Percentiles rank a stretch among this genome's conserved stretches.
Evolutionary conservation across 2,113 vertebrate genomes (phyloP).

Genomic region (Phasianus colchicus): DNA sequence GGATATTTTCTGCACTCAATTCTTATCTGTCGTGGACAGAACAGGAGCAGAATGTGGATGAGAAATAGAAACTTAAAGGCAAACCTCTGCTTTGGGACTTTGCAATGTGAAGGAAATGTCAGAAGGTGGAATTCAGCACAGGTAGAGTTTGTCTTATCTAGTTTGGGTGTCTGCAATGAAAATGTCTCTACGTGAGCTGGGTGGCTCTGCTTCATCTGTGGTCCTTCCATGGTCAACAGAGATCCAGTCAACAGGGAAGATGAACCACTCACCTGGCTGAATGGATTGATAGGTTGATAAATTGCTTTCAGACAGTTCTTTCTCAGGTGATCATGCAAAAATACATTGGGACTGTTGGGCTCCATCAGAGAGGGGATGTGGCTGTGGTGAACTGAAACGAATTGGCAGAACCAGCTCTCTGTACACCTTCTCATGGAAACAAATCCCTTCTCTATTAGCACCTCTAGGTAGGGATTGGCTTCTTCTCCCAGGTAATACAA

Average conservation of each 20-base stretch:
- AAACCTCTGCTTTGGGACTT: fast-evolving
- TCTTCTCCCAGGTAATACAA: too few relatives aligned
- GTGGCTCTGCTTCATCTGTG: neutral
- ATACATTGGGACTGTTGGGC: neutral
- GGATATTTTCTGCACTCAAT: neutral
- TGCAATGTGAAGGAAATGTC: neutral
- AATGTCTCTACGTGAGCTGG: neutral
- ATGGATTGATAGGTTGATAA: fast-evolving
- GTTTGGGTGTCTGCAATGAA: neutral
- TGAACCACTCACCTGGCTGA: neutral
- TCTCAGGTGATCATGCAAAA: neutral
- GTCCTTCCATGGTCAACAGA: too few relatives aligned
- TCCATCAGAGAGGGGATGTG: neutral
- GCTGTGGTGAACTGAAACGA: neutral
- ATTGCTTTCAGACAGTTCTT: neutral
- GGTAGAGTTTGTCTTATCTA: neutral
- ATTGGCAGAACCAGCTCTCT: neutral
- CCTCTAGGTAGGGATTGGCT: too few relatives aligned
- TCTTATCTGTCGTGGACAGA: neutral
- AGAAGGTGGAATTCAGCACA: neutral
- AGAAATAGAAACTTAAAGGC: neutral
- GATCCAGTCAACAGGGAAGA: neutral
- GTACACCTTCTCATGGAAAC: neutral
- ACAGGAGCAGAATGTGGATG: neutral
- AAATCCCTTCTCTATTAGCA: neutral